Evolutionary conservation across 2,797 vertebrate species (phyloP).

Genomic region (Pseudotriccus pelzelni): DNA sequence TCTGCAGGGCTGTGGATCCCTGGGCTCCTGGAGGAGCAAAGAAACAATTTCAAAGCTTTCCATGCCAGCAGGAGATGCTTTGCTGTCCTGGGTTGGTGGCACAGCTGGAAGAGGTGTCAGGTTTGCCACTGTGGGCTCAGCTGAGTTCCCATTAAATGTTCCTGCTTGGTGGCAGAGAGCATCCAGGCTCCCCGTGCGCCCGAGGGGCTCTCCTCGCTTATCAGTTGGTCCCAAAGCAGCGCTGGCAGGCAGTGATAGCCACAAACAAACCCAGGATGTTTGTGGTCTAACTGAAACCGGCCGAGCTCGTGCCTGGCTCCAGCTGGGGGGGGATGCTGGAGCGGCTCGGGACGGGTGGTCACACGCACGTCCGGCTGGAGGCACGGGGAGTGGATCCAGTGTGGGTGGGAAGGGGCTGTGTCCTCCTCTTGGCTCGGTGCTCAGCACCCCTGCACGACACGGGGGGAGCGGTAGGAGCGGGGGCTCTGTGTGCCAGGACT

Average conservation of each 20-base stretch:
- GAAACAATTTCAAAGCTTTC: background rate
- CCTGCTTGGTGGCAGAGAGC: background rate
- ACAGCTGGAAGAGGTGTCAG: background rate
- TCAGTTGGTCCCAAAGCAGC: background rate
- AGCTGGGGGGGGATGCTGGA: background rate
- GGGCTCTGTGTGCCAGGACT: background rate
- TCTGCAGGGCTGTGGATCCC: background rate
- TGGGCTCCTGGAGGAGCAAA: background rate
- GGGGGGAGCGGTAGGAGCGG: background rate
- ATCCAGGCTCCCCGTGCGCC: background rate
- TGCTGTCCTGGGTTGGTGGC: background rate
- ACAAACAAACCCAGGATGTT: background rate
- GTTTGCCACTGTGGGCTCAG: background rate
- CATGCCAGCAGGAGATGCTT: background rate
- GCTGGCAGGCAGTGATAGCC: background rate
- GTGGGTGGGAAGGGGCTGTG: background rate
- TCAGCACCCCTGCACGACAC: rapidly evolving
- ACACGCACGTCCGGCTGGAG: rapidly evolving
- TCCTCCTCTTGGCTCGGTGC: background rate
- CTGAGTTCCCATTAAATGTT: background rate
- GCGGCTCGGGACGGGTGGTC: background rate
- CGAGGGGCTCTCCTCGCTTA: background rate
- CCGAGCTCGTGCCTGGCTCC: background rate
- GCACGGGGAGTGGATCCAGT: rapidly evolving
- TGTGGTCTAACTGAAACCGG: background rate